These are phyloP conservation scores for Chondrosia reniformis DNA, from an alignment of 37 sponge, comb jelly and placozoan species.

Conservation along the genomic window DNA sequence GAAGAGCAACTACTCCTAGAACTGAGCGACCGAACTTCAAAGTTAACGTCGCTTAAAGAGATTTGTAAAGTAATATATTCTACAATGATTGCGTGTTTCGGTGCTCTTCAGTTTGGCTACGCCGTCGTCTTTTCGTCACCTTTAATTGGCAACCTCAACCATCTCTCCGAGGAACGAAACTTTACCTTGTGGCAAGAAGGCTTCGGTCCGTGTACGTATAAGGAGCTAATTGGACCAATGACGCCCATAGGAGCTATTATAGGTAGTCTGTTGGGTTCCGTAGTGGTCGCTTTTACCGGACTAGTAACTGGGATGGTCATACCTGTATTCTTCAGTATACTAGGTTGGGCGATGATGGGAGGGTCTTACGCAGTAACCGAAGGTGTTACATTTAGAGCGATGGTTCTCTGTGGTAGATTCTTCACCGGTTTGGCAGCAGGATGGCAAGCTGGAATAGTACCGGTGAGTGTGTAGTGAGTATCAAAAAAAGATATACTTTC, in stretches of 20 bases:
- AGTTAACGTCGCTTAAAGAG: too few species aligned
- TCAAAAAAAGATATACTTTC: background rate
- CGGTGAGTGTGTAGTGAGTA: background rate
- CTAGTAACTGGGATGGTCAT: background rate
- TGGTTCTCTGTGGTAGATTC: background rate
- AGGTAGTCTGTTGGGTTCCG: background rate
- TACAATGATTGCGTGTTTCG: background rate
- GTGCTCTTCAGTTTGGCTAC: background rate
- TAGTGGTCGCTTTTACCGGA: background rate
- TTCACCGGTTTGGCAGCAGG: constrained; percentile 13
- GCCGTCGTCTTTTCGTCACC: constrained; percentile 1
- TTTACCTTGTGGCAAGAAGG: background rate
- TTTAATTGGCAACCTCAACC: background rate
- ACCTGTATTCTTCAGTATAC: background rate
- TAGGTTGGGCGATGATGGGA: constrained; percentile 10
- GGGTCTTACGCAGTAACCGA: background rate
- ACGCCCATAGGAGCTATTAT: constrained; percentile 7
- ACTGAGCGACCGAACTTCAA: too few species aligned
- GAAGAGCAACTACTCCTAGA: too few species aligned
- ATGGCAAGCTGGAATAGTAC: constrained; percentile 3
- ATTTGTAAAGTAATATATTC: constrained; percentile 5
- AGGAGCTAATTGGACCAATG: background rate
- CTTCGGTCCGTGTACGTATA: background rate
- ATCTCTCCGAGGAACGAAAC: background rate
- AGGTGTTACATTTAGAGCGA: background rate